phyloP scores from a whole-genome alignment of 2,113 vertebrate genomes.

The Cryptomyrus ogoouensis region DNA sequence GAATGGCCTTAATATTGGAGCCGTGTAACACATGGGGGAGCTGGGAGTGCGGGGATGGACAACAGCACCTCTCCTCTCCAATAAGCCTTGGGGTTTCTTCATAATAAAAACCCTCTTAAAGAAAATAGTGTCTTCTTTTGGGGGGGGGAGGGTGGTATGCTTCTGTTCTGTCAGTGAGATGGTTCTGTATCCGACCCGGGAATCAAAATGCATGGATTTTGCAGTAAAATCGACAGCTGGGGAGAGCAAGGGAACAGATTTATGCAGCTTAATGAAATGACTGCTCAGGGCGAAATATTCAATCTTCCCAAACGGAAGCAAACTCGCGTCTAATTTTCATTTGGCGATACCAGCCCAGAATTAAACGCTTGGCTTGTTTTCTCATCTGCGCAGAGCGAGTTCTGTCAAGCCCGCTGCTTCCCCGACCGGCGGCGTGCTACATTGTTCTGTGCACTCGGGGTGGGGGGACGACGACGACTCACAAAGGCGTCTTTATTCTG shows the following conservation, averaged over 20 bases:
- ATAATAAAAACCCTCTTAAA: slow-evolving; percentile 44
- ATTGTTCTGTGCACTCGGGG: not conserved
- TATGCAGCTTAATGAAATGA: slow-evolving; percentile 13
- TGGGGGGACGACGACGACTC: not conserved
- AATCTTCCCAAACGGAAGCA: slow-evolving; percentile 15
- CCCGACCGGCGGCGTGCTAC: not conserved
- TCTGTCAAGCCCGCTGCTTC: not conserved
- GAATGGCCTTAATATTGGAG: slow-evolving; percentile 60
- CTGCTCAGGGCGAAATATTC: slow-evolving; percentile 20
- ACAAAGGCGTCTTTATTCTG: not conserved
- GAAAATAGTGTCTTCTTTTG: slow-evolving; percentile 38
- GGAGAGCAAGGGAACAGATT: slow-evolving; percentile 7
- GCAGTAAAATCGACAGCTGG: not conserved
- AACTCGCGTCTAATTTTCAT: slow-evolving; percentile 17
- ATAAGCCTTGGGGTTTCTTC: slow-evolving; percentile 45
- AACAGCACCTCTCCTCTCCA: slow-evolving; percentile 29
- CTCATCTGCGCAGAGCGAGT: not conserved
- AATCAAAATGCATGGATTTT: not conserved
- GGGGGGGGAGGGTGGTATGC: slow-evolving; percentile 38
- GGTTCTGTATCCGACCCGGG: not conserved
- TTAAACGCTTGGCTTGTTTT: slow-evolving; percentile 6
- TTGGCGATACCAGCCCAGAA: not conserved
- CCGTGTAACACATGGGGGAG: slow-evolving; percentile 52
- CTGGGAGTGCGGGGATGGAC: slow-evolving; percentile 39
- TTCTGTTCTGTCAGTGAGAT: slow-evolving; percentile 5